phyloP scores from a whole-genome alignment of 2,797 vertebrate species.

The Chloroceryle amazona region DNA sequence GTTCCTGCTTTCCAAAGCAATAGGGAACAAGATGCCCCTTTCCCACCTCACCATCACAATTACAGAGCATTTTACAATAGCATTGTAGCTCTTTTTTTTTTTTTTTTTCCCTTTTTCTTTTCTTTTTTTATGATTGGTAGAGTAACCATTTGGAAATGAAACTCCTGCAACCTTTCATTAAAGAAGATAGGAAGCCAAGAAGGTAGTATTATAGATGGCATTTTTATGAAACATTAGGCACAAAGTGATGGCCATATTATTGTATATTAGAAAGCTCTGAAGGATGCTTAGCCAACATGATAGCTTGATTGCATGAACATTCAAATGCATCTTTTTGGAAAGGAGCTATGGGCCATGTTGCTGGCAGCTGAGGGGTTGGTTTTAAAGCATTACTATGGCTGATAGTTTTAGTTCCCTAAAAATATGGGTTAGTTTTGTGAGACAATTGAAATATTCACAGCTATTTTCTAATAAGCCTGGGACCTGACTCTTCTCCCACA shows the following conservation, averaged over 20 bases:
- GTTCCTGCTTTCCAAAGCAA: neutral
- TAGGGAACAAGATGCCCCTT: neutral
- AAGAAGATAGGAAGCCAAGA: slow-evolving; percentile 16
- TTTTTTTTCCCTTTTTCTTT: neutral
- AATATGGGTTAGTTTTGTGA: neutral
- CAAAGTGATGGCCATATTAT: slow-evolving; percentile 2
- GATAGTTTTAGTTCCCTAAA: neutral
- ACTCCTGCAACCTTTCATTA: slow-evolving; percentile 41
- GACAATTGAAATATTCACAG: neutral
- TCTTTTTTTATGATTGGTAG: neutral
- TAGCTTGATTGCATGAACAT: neutral
- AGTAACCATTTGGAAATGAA: slow-evolving; percentile 30
- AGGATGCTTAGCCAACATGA: slow-evolving; percentile 9
- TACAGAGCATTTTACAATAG: neutral
- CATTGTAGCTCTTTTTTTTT: neutral
- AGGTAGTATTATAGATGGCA: neutral
- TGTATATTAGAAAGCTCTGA: slow-evolving; percentile 19
- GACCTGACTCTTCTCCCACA: neutral
- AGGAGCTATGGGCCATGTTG: neutral
- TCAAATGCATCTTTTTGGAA: neutral
- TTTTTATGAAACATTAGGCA: slow-evolving; percentile 58
- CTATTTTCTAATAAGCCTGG: neutral
- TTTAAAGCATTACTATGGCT: neutral
- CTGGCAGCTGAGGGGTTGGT: neutral
- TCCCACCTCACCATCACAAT: neutral